phyloP scores from a whole-genome alignment of 2,888 invertebrate genomes.

The Meloe dianella region DNA sequence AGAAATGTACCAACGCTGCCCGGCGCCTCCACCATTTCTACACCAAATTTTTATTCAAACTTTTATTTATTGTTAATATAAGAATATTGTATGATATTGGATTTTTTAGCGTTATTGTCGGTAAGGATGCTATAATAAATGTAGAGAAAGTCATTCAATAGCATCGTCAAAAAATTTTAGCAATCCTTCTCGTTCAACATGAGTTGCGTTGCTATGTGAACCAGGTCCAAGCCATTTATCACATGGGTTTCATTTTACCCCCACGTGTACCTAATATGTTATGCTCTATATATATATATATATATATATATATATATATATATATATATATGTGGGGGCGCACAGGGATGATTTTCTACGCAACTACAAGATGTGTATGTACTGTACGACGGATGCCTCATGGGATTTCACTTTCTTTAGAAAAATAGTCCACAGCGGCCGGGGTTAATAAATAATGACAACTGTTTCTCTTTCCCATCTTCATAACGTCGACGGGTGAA shows the following conservation, averaged over 20 bases:
- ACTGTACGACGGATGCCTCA: constrained; percentile 28
- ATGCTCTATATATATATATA: constrained; percentile 38
- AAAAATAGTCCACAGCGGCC: constrained; percentile 26
- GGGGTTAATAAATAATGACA: constrained; percentile 31
- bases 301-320: background rate
- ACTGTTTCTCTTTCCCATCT: background rate
- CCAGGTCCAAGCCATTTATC: constrained; percentile 51
- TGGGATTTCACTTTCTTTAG: constrained; percentile 24
- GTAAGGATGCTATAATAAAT: background rate
- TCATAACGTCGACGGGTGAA: background rate
- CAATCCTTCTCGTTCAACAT: constrained; percentile 13
- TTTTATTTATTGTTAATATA: background rate
- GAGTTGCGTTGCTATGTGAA: constrained; percentile 49
- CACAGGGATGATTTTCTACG: constrained; percentile 39
- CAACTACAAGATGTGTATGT: constrained; percentile 41
- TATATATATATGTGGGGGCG: constrained; percentile 28
- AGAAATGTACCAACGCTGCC: constrained; percentile 33
- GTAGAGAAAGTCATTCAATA: background rate
- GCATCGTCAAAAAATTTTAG: constrained; percentile 12
- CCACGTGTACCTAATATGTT: constrained; percentile 52
- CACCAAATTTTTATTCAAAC: background rate
- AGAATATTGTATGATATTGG: background rate
- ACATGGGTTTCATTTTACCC: constrained; percentile 49
- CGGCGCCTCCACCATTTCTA: constrained; percentile 9
- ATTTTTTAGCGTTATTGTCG: background rate